Base-by-base conservation (phyloP, 2,113 vertebrate genomes). In the Chloropsis hardwickii region DNA sequence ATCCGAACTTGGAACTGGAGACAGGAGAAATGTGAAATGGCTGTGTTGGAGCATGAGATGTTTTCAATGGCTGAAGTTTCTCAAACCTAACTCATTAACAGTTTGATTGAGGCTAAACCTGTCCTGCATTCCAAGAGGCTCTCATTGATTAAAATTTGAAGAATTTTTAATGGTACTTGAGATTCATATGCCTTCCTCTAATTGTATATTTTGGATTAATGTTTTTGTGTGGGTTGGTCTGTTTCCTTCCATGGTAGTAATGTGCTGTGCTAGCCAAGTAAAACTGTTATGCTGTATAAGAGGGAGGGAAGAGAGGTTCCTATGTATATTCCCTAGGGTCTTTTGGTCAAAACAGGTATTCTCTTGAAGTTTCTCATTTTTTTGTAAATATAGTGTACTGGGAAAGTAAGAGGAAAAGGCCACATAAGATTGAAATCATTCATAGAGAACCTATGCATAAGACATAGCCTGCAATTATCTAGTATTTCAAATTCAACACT, bases 41-140 rank as follows among this genome's bases (percentile, higher is more conserved):
- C 56, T 54, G 2, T 81, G 9, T 62, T 84, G 67, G 51, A 85
- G 27, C 31, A 24, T 44, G 31, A 37, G 28, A 21, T 81, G 24
- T 92, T 94, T 94, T 74, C 48, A 67, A 11, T 85, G 78, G 56
- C 84, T 92, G 47, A 86, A 84, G 54, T 44, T 91, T 89, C 69
- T 86, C 45, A 76, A 45, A 51, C 9, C 57, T 70, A 77, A 73
- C 48, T 86, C 47, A 19, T 53, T 89, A 81, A 51, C 57, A 80
- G 17, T 85, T 88, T 92, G 66, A 31, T 66, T 33, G 50, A 77
- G 21, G 6, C 57, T 86, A 72, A 74, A 64, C 8, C 37, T 44
- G 23, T 27, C 88, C 40, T 70, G 21, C 13, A n/a, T 74, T 94
- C 54, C 65, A 65, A 77, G 45, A 69, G 14, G 16, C 42, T 80